Base-by-base conservation (phyloP, 2,113 vertebrate genomes). In the Colius striatus region DNA sequence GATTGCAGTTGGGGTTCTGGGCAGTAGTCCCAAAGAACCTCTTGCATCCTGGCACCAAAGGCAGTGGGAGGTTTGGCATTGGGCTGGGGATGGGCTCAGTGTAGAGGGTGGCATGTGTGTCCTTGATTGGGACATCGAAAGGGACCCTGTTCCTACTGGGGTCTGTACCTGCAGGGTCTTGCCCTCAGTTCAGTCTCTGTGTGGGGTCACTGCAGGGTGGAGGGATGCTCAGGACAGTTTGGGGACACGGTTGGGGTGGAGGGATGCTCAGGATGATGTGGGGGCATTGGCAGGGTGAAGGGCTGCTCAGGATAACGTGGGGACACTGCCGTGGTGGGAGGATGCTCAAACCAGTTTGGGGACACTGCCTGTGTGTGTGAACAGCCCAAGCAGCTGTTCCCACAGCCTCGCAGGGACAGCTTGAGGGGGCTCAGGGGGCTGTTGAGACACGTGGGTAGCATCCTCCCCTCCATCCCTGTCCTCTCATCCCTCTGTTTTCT, bases 1-100 rank as follows among this genome's bases (percentile, higher is more conserved):
- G 97, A 96, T 96, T 85, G 96, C 84, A 23, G 5, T 21, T 16
- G n/a, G 90, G 87, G 74, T 55, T 67, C 6, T 4, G 89, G 71
- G 74, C 5, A 9, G 20, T 19, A 29, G 25, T 27, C 23, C 34
- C 38, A 41, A 41, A 41, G 38, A 41, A 41, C 9, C 38, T 41
- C 38, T 41, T 41, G 38, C 38, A 41, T 41, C 38, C 12, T 9
- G 12, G 77, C 57, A 10, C 11, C 0, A 10, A 8, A 22, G 34
- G 60, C 50, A 23, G 45, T 0, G 1, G 34, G 60, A 13, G 43
- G 18, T 13, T 71, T 60, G 75, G 29, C 15, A 23, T 38, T 48
- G 21, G 47, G 61, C 4, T 61, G n/a, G 32, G 48, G 57, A 14
- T 4, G 2, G 3, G 36, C 16, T 25, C 75, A 23, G 54, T 14